These are phyloP conservation scores for Nothura maculosa DNA, from an alignment of 2,797 vertebrate genomes.

Conservation along the genomic window DNA sequence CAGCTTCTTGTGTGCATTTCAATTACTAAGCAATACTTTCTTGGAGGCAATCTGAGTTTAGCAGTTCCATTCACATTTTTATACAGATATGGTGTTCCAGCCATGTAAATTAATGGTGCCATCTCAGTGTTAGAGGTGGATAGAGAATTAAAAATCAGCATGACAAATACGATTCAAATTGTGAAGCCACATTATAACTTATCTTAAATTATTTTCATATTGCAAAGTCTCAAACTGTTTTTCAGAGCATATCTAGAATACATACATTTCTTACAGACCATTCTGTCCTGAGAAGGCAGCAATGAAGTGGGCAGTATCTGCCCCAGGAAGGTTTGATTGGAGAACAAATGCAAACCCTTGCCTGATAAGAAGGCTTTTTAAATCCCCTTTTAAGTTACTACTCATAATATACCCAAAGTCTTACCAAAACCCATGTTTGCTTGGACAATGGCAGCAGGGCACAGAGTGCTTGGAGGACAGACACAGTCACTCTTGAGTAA, in stretches of 20 bases:
- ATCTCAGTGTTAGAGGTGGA: slow-evolving; percentile 13
- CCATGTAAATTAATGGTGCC: slow-evolving; percentile 37
- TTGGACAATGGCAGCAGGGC: background rate
- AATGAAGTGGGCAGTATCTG: background rate
- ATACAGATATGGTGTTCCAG: slow-evolving; percentile 21
- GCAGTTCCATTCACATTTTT: slow-evolving; percentile 45
- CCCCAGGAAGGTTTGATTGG: background rate
- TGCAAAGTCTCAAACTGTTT: background rate
- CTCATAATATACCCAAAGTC: background rate
- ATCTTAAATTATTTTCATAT: background rate
- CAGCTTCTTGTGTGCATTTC: slow-evolving; percentile 39
- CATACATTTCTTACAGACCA: background rate
- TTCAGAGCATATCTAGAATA: background rate
- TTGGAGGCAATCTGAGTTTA: slow-evolving; percentile 59
- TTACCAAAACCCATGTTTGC: background rate
- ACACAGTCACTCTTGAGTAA: background rate
- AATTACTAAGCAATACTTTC: slow-evolving; percentile 46
- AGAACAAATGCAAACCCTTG: background rate
- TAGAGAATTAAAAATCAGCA: slow-evolving; percentile 56
- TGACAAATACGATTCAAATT: slow-evolving; percentile 31
- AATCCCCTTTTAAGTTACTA: background rate
- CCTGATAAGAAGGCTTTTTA: background rate
- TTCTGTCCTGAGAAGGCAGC: background rate
- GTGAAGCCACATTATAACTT: background rate
- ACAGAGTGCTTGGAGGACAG: background rate